Percentiles rank a stretch among this genome's conserved stretches.
These are phyloP conservation scores for Ornithoptera alexandrae DNA, from an alignment of 2,888 invertebrate genomes.

Conservation along the genomic window DNA sequence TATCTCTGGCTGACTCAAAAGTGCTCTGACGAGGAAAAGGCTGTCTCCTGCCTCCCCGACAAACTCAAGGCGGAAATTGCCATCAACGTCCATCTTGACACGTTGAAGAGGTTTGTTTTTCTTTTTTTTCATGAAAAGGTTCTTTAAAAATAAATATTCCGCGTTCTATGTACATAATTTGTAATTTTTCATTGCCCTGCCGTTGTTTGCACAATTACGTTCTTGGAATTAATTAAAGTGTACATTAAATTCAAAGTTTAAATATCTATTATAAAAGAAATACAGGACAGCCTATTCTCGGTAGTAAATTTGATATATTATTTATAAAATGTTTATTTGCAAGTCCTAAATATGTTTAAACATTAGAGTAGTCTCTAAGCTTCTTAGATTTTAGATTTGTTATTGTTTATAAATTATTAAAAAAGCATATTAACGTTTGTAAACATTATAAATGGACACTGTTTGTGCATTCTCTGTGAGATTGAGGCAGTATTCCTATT, in stretches of 20 bases:
- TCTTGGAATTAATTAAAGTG: not conserved
- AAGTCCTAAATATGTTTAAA: no score
- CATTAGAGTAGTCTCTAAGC: no score
- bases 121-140: slow-evolving; percentile 1
- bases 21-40: slow-evolving; percentile 98
- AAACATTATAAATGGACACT: no score
- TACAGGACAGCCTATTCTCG: not conserved
- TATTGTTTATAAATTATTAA: no score
- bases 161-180: slow-evolving; percentile 17
- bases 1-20: slow-evolving; percentile 99
- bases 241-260: not conserved
- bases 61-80: slow-evolving; percentile 99
- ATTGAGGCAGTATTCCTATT: no score
- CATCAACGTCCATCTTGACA: slow-evolving; percentile 99
- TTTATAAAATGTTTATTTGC: no score
- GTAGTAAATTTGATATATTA: no score
- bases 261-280: not conserved
- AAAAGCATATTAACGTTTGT: no score
- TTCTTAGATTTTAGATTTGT: no score
- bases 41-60: slow-evolving; percentile 96
- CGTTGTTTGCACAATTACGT: not conserved
- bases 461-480: no score
- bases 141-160: slow-evolving; percentile 17
- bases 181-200: not conserved
- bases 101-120: slow-evolving; percentile 84